Evolutionary conservation across 1,140 invertebrate species (phyloP).

Genomic region (Hyles vespertilio): DNA sequence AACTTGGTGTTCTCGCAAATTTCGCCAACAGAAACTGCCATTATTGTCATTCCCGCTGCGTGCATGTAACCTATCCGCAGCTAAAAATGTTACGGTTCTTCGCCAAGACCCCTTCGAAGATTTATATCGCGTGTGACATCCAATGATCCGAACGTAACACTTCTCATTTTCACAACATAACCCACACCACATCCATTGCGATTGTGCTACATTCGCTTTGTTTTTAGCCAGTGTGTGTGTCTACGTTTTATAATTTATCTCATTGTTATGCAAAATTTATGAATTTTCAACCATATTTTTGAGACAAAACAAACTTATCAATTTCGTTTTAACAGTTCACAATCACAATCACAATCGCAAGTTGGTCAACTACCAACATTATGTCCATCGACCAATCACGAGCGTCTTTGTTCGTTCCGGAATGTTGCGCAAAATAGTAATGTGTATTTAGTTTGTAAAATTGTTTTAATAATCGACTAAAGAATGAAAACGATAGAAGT

Average conservation of each 20-base stretch:
- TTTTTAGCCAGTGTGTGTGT: constrained; percentile 16
- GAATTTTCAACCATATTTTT: constrained; percentile 44
- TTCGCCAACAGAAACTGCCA: constrained; percentile 90
- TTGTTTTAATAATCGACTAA: no score
- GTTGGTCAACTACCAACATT: constrained; percentile 8
- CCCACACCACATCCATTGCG: constrained; percentile 25
- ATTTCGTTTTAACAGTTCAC: constrained; percentile 49
- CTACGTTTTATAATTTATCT: constrained; percentile 37
- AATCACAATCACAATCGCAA: constrained; percentile 40
- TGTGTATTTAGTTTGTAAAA: no score
- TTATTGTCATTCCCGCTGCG: constrained; percentile 81
- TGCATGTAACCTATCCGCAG: constrained; percentile 60
- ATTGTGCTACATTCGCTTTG: constrained; percentile 22
- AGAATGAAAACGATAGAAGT: no score
- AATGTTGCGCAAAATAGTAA: no score
- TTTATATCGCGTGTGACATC: constrained; percentile 52
- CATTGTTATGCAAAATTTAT: constrained; percentile 50
- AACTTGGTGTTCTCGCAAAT: constrained; percentile 95
- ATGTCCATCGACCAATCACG: no score
- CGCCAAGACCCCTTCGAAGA: constrained; percentile 36
- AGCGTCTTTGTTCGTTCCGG: no score
- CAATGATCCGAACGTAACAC: constrained; percentile 42
- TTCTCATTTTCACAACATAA: constrained; percentile 55
- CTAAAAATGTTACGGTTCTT: constrained; percentile 46
- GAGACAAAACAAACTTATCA: constrained; percentile 66